These are phyloP conservation scores for Patella caerulea DNA, from an alignment of 2,888 invertebrate species.

Conservation along the genomic window DNA sequence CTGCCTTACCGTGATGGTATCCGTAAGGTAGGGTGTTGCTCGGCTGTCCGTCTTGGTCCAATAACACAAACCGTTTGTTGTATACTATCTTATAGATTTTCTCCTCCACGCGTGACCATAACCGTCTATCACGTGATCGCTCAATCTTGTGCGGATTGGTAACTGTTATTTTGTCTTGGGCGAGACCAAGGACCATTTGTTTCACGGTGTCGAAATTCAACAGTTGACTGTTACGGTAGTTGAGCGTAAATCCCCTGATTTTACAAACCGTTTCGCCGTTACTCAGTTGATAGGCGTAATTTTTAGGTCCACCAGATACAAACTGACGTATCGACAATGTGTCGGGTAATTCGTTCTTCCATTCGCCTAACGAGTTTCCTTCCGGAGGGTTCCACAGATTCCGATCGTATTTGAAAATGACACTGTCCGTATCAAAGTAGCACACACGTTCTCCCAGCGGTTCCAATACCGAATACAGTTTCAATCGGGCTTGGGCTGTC, in stretches of 20 bases:
- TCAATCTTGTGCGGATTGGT: not conserved
- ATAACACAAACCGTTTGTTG: not conserved
- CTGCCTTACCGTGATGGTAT: not conserved
- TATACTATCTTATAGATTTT: not conserved
- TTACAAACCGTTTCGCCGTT: not conserved
- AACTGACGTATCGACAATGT: not conserved
- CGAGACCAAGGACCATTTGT: not conserved
- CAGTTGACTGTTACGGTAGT: not conserved
- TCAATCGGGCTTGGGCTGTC: not conserved
- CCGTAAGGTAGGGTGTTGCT: no score
- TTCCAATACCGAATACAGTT: not conserved
- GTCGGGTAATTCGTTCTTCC: not conserved
- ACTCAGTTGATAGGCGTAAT: conserved; percentile 4
- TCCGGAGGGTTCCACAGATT: not conserved
- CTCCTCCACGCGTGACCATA: not conserved
- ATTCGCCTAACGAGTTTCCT: not conserved
- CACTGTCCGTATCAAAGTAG: not conserved
- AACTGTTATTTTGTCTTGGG: not conserved
- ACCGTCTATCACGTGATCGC: not conserved
- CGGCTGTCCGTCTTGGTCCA: no score
- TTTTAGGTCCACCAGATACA: not conserved
- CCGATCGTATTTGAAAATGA: not conserved
- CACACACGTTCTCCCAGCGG: not conserved
- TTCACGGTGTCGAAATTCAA: conserved; percentile 1
- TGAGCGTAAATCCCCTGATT: not conserved